These are phyloP conservation scores for Ficedula albicollis DNA, from an alignment of 2,797 vertebrate genomes.

Conservation along the genomic window DNA sequence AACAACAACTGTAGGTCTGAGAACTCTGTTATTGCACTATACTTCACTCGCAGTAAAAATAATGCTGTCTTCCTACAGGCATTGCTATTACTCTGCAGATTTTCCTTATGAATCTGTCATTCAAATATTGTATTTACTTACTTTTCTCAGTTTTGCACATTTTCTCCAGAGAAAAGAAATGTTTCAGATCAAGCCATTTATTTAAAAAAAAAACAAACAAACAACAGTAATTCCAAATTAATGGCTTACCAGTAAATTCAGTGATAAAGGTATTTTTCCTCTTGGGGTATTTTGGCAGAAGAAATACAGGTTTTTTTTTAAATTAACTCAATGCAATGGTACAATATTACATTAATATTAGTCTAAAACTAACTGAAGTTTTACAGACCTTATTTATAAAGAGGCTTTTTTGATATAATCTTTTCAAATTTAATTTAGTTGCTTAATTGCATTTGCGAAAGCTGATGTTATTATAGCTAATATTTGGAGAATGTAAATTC, in stretches of 20 bases:
- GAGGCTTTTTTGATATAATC: not conserved
- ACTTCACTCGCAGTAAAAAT: not conserved
- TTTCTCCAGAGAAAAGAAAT: not conserved
- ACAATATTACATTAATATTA: not conserved
- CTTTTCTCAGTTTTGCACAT: not conserved
- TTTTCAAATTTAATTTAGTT: not conserved
- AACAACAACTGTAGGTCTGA: not conserved
- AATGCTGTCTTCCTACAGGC: not conserved
- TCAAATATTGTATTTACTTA: not conserved
- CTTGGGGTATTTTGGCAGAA: conserved; percentile 15
- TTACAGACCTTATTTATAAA: not conserved
- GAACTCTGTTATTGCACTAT: not conserved
- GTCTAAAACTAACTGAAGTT: conserved; percentile 43
- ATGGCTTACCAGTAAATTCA: not conserved
- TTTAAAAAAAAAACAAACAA: not conserved
- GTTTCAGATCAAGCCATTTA: not conserved
- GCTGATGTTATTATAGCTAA: not conserved
- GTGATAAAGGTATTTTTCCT: not conserved
- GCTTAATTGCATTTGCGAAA: conserved; percentile 10
- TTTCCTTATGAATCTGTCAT: not conserved
- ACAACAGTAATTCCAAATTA: not conserved
- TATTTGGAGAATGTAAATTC: conserved; percentile 19
- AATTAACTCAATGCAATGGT: not conserved
- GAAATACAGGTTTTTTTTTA: not conserved
- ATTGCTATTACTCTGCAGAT: not conserved